Evolutionary conservation across 2,113 vertebrate species (phyloP), one percentile per base, ranked within the genome.

Genomic region (Triplophysa tibetana): DNA sequence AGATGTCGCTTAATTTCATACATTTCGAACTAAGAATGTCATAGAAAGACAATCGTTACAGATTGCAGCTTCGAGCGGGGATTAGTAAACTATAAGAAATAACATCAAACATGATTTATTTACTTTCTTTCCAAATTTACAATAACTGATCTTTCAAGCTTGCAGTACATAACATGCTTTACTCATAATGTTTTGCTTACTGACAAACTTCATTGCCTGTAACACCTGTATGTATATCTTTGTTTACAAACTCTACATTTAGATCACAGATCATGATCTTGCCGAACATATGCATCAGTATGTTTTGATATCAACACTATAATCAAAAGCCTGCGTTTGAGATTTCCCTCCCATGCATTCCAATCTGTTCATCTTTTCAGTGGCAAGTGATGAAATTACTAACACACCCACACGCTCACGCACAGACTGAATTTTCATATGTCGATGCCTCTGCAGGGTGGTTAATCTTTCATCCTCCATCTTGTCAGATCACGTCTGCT

Each of bases 261-360:
- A 23, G 63, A 17, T 72, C 69, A 70, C 13, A 17, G 79, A 77
- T 61, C 21, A 38, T 52, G 76, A 58, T 79, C 75, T 81, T 81
- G 79, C 68, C 65, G 66, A 81, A 77, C 79, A 76, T 81, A 84
- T 81, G 79, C 70, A 79, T 84, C 81, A 78, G 75, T 70, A 79
- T 84, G 70, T 70, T 84, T 69, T 24, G 83, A 81, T 75, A 81
- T 54, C 76, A 78, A 66, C 64, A 82, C 64, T 75, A 84, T 84
- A 70, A 78, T 56, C 79, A 79, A 70, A 76, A 78, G 63, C 54
- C 56, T 17, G 23, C 69, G 8, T 33, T 73, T 75, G 69, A 61
- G 56, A 78, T 84, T 66, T 69, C 54, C 48, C 56, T 81, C 70
- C 41, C 79, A 56, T 78, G 79, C 70, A 75, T 81, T 84, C 58